phyloP scores from a whole-genome alignment of 1,140 invertebrate genomes.

The Drosophila sproati region DNA sequence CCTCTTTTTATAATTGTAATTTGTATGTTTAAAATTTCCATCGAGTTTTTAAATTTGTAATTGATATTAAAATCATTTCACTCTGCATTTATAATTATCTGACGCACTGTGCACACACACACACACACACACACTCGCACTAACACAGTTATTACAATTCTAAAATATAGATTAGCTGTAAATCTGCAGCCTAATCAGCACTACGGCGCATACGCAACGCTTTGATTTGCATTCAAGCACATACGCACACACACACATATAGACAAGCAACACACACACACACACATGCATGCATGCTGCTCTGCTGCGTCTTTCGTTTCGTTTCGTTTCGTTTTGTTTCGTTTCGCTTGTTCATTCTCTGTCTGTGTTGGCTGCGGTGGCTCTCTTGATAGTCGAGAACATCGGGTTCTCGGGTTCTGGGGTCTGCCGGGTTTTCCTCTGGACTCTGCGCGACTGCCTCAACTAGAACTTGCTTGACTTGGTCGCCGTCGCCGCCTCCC shows the following conservation, averaged over 20 bases:
- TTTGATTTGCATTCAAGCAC: slow-evolving; percentile 17
- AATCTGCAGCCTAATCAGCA: slow-evolving; percentile 68
- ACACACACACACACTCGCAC: slow-evolving; percentile 4
- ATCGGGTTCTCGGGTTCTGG: too few relatives aligned
- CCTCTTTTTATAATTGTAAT: too few relatives aligned
- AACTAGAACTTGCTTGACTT: slow-evolving; percentile 83
- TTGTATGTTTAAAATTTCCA: too few relatives aligned
- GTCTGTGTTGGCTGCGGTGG: neutral
- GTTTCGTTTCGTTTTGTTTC: slow-evolving; percentile 1
- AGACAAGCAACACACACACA: neutral
- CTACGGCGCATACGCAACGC: slow-evolving; percentile 26
- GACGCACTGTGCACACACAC: slow-evolving; percentile 1
- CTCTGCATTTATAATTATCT: too few relatives aligned
- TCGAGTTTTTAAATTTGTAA: too few relatives aligned
- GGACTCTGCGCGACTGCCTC: slow-evolving; percentile 64
- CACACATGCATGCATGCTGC: slow-evolving; percentile 25
- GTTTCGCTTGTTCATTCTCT: neutral
- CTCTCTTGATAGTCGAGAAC: neutral
- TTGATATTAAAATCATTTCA: neutral
- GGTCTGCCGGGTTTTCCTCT: neutral
- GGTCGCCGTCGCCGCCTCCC: slow-evolving; percentile 45
- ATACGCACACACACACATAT: slow-evolving; percentile 13
- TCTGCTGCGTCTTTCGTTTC: slow-evolving; percentile 6
- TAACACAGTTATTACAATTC: slow-evolving; percentile 38
- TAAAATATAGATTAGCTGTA: slow-evolving; percentile 78